These are phyloP conservation scores for Brachylomia viminalis DNA, from an alignment of 2,888 invertebrate genomes.

Conservation along the genomic window DNA sequence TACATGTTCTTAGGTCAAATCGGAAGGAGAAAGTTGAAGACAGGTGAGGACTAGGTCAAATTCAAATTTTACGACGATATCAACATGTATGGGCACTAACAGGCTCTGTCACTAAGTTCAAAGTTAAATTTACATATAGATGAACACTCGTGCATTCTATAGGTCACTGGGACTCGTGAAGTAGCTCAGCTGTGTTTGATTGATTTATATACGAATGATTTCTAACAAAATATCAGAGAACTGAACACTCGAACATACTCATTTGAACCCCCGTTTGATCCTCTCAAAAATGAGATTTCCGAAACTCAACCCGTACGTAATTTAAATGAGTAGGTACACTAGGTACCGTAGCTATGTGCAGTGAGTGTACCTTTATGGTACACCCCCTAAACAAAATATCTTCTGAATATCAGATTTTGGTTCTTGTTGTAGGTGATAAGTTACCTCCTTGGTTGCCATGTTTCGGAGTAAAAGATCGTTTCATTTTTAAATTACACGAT, in stretches of 20 bases:
- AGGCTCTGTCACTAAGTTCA: constrained; percentile 28
- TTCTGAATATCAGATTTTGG: neutral
- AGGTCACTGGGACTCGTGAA: constrained; percentile 54
- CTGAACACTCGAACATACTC: neutral
- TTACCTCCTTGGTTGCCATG: too few species aligned
- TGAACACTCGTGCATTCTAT: constrained; percentile 39
- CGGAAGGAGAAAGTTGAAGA: constrained; percentile 50
- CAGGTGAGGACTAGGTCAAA: constrained; percentile 37
- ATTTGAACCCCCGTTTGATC: neutral
- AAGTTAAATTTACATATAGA: constrained; percentile 60
- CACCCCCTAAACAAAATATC: too few species aligned
- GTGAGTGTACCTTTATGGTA: neutral
- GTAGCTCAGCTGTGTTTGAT: constrained; percentile 42
- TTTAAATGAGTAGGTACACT: neutral
- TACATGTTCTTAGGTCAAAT: constrained; percentile 31
- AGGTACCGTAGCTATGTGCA: neutral
- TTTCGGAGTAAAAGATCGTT: too few species aligned
- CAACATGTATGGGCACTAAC: constrained; percentile 30
- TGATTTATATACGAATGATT: constrained; percentile 17
- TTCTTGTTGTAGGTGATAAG: too few species aligned
- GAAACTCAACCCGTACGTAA: neutral
- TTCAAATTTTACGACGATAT: constrained; percentile 42
- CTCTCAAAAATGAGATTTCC: neutral
- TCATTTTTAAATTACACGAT: too few species aligned
- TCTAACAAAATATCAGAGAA: neutral